phyloP scores from a whole-genome alignment of 2,888 invertebrate genomes.

The Trichopoda pennipes region DNA sequence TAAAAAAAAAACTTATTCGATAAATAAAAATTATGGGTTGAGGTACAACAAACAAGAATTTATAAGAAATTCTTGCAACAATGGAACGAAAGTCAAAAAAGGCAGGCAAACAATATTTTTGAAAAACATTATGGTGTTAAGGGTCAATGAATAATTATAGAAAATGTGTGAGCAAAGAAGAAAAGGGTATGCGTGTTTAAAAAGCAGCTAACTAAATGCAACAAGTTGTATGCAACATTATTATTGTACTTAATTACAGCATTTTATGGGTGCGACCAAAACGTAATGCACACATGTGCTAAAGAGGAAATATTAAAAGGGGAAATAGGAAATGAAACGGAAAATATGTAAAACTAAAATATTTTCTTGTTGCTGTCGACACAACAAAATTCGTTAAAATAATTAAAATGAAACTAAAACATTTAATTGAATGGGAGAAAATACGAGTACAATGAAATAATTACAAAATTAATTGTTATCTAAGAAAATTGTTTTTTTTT shows the following conservation, averaged over 20 bases:
- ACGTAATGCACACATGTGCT: neutral
- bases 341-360: conserved; percentile 36
- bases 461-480: conserved; percentile 24
- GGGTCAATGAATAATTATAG: conserved; percentile 63
- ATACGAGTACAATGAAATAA: neutral
- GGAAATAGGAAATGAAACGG: conserved; percentile 51
- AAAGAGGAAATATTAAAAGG: neutral
- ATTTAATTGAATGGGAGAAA: conserved; percentile 42
- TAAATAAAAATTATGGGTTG: neutral
- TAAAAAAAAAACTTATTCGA: neutral
- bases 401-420: conserved; percentile 52
- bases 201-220: conserved; percentile 23
- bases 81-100: conserved; percentile 3
- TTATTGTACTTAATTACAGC: conserved; percentile 12
- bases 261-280: conserved; percentile 34
- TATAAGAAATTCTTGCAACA: conserved; percentile 9
- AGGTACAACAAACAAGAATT: no score
- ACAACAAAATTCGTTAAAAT: conserved; percentile 26
- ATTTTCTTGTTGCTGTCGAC: conserved; percentile 23
- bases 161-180: conserved; percentile 8
- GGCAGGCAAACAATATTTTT: conserved; percentile 6
- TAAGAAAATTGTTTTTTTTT: conserved; percentile 18
- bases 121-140: conserved; percentile 49
- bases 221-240: conserved; percentile 54
- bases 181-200: conserved; percentile 31